Conservation (phyloP, 2,113 vertebrate genomes). For the Brachypteracias leptosomus region DNA sequence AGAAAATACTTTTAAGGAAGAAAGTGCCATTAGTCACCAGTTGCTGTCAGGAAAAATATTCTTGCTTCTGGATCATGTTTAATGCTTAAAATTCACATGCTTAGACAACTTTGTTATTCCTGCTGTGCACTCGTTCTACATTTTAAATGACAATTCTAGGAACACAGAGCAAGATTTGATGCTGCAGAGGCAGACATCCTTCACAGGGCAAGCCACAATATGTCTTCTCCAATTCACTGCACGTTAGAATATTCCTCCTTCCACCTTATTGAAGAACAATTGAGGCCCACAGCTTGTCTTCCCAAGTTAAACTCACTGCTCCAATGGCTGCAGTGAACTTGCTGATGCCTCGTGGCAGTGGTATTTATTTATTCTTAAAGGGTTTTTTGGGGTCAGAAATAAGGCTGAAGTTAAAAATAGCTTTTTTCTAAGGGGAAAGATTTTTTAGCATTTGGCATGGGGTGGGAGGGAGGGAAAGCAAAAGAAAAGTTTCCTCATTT, state of each 20-base stretch:
- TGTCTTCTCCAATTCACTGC: background rate
- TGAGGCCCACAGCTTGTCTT: background rate
- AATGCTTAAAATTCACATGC: slow-evolving; percentile 21
- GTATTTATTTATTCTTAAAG: background rate
- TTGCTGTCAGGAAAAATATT: background rate
- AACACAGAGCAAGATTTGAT: slow-evolving; percentile 22
- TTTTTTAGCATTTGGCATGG: background rate
- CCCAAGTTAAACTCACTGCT: background rate
- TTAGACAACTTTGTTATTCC: slow-evolving; percentile 15
- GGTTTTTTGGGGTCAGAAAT: background rate
- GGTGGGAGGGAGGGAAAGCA: rapidly evolving
- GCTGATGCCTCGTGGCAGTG: background rate
- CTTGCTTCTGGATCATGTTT: background rate
- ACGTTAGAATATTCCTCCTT: slow-evolving; percentile 11
- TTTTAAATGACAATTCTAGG: slow-evolving; percentile 41
- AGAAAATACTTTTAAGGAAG: background rate
- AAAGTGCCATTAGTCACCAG: background rate
- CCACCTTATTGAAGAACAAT: background rate
- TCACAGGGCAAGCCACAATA: slow-evolving; percentile 9
- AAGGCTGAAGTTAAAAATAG: background rate
- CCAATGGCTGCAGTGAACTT: background rate
- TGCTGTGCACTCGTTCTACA: slow-evolving; percentile 6
- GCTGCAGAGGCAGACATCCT: background rate
- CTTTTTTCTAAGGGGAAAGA: background rate
- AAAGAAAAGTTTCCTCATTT: background rate